Conservation (phyloP, 2,888 invertebrate genomes). For the Lacanobia oleracea region DNA sequence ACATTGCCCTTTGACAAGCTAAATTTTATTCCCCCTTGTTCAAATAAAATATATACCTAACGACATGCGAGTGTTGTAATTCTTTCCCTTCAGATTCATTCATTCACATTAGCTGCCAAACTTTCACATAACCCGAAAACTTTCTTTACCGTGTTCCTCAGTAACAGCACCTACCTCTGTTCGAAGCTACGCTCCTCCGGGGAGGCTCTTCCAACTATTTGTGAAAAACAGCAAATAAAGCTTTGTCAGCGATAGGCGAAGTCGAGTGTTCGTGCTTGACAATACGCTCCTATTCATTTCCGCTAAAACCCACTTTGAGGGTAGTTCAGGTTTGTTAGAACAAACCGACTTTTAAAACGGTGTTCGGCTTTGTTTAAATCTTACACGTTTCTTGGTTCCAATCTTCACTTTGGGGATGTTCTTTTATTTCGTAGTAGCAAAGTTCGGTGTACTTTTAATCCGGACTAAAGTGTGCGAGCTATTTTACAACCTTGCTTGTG, state of each 20-base stretch:
- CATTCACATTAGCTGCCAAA: slow-evolving; percentile 52
- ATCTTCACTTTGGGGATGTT: slow-evolving; percentile 38
- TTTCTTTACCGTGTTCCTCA: slow-evolving; percentile 52
- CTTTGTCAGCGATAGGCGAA: slow-evolving; percentile 84
- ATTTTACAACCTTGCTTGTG: neutral
- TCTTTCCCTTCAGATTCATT: slow-evolving; percentile 35
- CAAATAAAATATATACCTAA: neutral
- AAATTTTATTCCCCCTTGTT: neutral
- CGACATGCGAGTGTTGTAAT: slow-evolving; percentile 4
- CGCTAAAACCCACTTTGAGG: slow-evolving; percentile 78
- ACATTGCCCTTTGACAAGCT: neutral
- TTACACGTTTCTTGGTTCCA: slow-evolving; percentile 56
- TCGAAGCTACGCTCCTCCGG: slow-evolving; percentile 66
- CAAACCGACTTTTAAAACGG: slow-evolving; percentile 69
- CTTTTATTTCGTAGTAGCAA: slow-evolving; percentile 41
- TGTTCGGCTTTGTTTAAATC: slow-evolving; percentile 64
- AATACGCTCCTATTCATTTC: slow-evolving; percentile 83
- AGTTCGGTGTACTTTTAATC: slow-evolving; percentile 41
- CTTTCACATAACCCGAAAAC: slow-evolving; percentile 44
- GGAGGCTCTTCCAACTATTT: slow-evolving; percentile 75
- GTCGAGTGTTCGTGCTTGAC: slow-evolving; percentile 77
- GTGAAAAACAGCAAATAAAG: slow-evolving; percentile 84
- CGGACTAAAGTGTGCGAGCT: neutral
- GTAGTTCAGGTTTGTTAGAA: slow-evolving; percentile 73
- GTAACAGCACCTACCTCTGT: slow-evolving; percentile 42